These are phyloP conservation scores for Anoura caudifer DNA, from an alignment of 2,113 vertebrate genomes.

Conservation along the genomic window DNA sequence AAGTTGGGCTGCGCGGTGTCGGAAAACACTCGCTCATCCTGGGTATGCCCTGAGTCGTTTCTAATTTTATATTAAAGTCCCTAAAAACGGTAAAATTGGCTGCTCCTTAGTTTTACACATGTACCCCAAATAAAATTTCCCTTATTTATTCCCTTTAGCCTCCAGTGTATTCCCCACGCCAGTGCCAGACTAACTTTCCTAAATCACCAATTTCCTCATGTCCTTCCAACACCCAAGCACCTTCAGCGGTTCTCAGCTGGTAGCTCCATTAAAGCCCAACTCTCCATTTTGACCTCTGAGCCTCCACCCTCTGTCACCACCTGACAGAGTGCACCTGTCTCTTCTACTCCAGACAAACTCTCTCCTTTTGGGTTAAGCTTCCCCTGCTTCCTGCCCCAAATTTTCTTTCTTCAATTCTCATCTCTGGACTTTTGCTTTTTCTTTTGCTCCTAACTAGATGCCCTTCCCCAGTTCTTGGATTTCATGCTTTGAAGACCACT, in stretches of 20 bases:
- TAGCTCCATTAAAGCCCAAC: neutral
- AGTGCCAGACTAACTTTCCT: neutral
- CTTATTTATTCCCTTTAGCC: conserved; percentile 6
- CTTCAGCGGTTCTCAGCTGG: accelerated
- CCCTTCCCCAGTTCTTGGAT: neutral
- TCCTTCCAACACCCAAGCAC: neutral
- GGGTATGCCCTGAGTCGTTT: neutral
- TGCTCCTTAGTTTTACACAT: neutral
- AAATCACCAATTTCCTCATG: neutral
- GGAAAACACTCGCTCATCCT: neutral
- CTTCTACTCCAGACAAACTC: neutral
- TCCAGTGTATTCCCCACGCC: conserved; percentile 22
- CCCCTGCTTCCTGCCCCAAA: neutral
- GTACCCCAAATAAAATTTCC: neutral
- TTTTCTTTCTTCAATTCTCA: neutral
- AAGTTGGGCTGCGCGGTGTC: neutral
- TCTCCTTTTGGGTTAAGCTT: neutral
- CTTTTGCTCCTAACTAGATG: neutral
- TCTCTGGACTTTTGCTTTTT: neutral
- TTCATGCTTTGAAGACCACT: neutral
- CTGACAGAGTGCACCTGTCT: neutral
- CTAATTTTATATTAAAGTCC: neutral
- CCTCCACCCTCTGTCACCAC: neutral
- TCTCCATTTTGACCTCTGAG: neutral
- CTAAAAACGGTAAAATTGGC: neutral